Evolutionary conservation across 2,113 vertebrate species (phyloP).

Genomic region (Centropristis striata): DNA sequence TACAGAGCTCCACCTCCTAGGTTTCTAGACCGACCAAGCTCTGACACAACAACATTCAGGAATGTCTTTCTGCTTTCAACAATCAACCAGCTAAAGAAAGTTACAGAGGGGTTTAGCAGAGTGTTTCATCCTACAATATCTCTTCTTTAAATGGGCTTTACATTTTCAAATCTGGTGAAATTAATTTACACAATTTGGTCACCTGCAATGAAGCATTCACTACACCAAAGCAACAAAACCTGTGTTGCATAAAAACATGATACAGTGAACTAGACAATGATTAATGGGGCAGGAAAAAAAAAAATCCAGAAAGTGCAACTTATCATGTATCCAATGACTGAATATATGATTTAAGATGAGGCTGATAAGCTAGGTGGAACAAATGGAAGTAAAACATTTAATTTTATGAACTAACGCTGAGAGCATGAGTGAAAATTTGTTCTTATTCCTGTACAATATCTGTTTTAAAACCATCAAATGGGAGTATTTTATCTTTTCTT

Average conservation of each 20-base stretch:
- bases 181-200: slow-evolving; percentile 66
- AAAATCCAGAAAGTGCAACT: slow-evolving; percentile 56
- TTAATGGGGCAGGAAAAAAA: slow-evolving; percentile 26
- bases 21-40: slow-evolving; percentile 16
- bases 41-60: slow-evolving; percentile 63
- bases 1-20: slow-evolving; percentile 12
- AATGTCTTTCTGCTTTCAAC: slow-evolving; percentile 73
- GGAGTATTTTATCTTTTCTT: slow-evolving; percentile 42
- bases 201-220: slow-evolving; percentile 61
- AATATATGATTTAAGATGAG: slow-evolving; percentile 51
- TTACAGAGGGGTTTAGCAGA: slow-evolving; percentile 24
- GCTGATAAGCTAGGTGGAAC: slow-evolving; percentile 63
- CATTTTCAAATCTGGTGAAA: slow-evolving; percentile 29
- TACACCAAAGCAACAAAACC: slow-evolving; percentile 61
- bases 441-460: slow-evolving; percentile 58
- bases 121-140: slow-evolving; percentile 32
- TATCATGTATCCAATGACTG: slow-evolving; percentile 51
- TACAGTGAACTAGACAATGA: slow-evolving; percentile 55
- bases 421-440: slow-evolving; percentile 47
- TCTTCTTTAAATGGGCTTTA: slow-evolving; percentile 35
- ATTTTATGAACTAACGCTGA: slow-evolving; percentile 52
- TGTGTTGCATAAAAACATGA: slow-evolving; percentile 52
- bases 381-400: slow-evolving; percentile 48
- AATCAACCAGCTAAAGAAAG: slow-evolving; percentile 13
- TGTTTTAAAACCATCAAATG: slow-evolving; percentile 63